Percentiles rank a stretch among this genome's conserved stretches.
Evolutionary conservation across 2,888 invertebrate species (phyloP).

Genomic region (Scaptomyza parva): DNA sequence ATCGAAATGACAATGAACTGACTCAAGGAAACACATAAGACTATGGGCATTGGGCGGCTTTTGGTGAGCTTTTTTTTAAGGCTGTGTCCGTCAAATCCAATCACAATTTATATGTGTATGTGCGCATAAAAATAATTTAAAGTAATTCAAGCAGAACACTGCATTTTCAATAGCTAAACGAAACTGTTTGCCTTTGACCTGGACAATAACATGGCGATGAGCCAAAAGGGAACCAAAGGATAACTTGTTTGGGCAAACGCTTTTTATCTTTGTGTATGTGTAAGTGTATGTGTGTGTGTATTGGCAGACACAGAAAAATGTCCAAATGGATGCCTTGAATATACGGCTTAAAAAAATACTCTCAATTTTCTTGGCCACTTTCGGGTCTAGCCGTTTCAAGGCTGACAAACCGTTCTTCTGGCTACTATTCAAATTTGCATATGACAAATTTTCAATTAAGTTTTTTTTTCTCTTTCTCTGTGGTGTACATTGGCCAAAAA

Average conservation of each 20-base stretch:
- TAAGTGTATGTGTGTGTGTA: too few species aligned
- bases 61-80: slow-evolving; percentile 52
- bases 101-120: slow-evolving; percentile 45
- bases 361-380: slow-evolving; percentile 24
- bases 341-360: slow-evolving; percentile 14
- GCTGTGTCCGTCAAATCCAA: slow-evolving; percentile 44
- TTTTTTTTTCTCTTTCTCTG: slow-evolving; percentile 8
- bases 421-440: slow-evolving; percentile 60
- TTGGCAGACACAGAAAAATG: background rate
- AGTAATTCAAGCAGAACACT: slow-evolving; percentile 49
- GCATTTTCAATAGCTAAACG: slow-evolving; percentile 18
- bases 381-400: slow-evolving; percentile 6
- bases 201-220: slow-evolving; percentile 24
- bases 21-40: slow-evolving; percentile 16
- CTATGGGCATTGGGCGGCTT: slow-evolving; percentile 27
- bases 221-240: slow-evolving; percentile 22
- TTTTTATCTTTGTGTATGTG: slow-evolving; percentile 4
- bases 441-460: slow-evolving; percentile 69
- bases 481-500: slow-evolving; percentile 3
- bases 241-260: slow-evolving; percentile 24
- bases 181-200: slow-evolving; percentile 49
- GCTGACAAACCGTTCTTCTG: slow-evolving; percentile 1
- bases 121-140: slow-evolving; percentile 69
- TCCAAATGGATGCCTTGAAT: background rate
- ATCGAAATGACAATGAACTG: slow-evolving; percentile 43